Percentiles rank a stretch among this genome's conserved stretches.
Conservation (phyloP, 2,113 vertebrate genomes). For the Daubentonia madagascariensis region DNA sequence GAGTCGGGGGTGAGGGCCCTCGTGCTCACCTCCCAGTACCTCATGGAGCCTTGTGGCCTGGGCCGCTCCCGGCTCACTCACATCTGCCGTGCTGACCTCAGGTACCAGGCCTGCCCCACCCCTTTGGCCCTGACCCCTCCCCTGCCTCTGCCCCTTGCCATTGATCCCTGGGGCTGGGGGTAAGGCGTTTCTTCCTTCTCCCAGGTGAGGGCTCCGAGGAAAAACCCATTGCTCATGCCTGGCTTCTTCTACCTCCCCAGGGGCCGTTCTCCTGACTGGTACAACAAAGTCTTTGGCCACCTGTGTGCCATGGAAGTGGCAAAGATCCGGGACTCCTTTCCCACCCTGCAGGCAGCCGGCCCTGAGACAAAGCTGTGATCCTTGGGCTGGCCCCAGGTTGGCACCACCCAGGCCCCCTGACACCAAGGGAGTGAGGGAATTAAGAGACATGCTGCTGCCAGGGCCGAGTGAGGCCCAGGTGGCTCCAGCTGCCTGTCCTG, state of each 20-base stretch:
- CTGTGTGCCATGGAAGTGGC: slow-evolving; percentile 89
- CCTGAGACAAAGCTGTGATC: slow-evolving; percentile 88
- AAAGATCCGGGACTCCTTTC: slow-evolving; percentile 90
- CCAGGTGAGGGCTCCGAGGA: background rate
- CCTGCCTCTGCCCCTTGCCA: background rate
- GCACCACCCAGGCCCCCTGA: background rate
- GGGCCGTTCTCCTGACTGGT: slow-evolving; percentile 93
- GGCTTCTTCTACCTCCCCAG: slow-evolving; percentile 73
- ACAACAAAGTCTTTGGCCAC: slow-evolving; percentile 91
- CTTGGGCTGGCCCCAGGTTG: background rate
- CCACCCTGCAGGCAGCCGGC: slow-evolving; percentile 77
- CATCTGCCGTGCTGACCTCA: slow-evolving; percentile 90
- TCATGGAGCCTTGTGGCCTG: slow-evolving; percentile 86
- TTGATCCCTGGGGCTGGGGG: background rate
- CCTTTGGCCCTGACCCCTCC: background rate
- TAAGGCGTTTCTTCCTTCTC: background rate
- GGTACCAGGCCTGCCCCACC: slow-evolving; percentile 74
- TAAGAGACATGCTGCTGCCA: background rate
- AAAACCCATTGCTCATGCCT: background rate
- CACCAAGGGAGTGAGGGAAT: background rate
- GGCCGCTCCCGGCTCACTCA: slow-evolving; percentile 88
- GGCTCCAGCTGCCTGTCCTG: background rate
- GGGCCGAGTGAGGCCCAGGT: background rate
- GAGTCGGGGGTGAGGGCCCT: slow-evolving; percentile 86
- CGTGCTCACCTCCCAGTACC: slow-evolving; percentile 87